Base-by-base conservation (phyloP, 1,140 invertebrate genomes). In the Drosophila persimilis region DNA sequence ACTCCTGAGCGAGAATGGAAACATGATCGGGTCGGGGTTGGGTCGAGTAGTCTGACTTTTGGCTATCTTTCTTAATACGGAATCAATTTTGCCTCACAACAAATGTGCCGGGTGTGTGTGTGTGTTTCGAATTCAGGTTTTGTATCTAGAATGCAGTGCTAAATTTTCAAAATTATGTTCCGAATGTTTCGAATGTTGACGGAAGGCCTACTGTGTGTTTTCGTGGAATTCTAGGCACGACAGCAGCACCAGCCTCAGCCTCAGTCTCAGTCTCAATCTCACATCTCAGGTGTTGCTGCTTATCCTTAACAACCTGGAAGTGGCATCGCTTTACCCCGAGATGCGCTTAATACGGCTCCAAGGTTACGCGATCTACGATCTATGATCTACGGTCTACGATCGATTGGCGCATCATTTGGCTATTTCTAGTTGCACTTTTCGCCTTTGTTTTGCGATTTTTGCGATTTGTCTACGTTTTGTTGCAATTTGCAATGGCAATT, bases 291-390 rank as follows among this genome's bases (percentile, higher is more conserved):
- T 17, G 44, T 22, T 31, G 31, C 31, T 47, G 47, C 35, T 76
- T 86, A 85, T 84, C 80, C 80, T 85, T 77, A 86, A 54, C 57
- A 70, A 86, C 73, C 59, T 73, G 83, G 83, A 86, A 86, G 70
- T 75, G 48, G 43, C 41, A 24, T 24, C 4, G 26, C n/a, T 50
- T 50, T 7, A 41, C n/a, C 47, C 35, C 15, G 35, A 43, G 35
- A 43, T 51, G 6, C 44, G 71, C 77, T 74, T 69, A 85, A 85
- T 70, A 73, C 63, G 83, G 78, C 74, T 35, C n/a, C 77, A 85
- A 81, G 81, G 77, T 48, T 52, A 47, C 4, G 7, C 43, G 45
- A 52, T 64, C 59, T 53, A 29, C 58, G 48, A 71, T 53, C 8
- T 39, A 29, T 54, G 48, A 71, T 53, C 31, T 39, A 11, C 11